Base-by-base conservation (phyloP, 2,888 invertebrate species). In the Reticulitermes lucifugus region DNA sequence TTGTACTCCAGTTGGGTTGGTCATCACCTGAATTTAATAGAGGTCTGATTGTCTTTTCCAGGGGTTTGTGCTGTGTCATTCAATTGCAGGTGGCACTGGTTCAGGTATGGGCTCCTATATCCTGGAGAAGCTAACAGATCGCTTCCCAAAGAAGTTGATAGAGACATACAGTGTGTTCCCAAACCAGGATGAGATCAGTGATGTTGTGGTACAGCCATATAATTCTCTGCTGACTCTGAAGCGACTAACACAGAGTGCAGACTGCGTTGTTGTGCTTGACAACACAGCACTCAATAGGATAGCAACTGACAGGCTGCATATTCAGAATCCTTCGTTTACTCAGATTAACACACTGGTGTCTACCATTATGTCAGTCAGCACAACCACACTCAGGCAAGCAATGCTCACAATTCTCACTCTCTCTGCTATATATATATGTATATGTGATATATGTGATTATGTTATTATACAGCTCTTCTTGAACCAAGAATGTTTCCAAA, bases 151-250 rank as follows among this genome's bases (percentile, higher is more conserved):
- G 91, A 99, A 99, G 90, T 91, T 99, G 60, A 96, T 99, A 65
- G 98, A 99, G 92, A 99, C 99, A 0, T 99, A 99, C 91, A 99
- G 99, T 89, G 99, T 99, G 5, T 99, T 99, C 90, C 99, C 99
- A 0, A 99, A 99, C 91, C 96, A 98, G 90, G 97, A 98, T 92
- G 98, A 98, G 93, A 97, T 97, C 89, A 96, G 98, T 91, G 98
- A 98, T 91, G 98, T 98, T 43, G 98, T 98, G 0, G 98, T 98
- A 2, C 98, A 98, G 89, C 98, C 98, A 0, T 98, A 99, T 91
- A 98, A 98, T 91, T 99, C 99, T 0, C 92, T 99, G 84, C 92
- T 99, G 41, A 99, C 99, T 0, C 92, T 99, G 83, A 98, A 98
- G 90, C 93, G 99, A 70, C 92, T 99, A 80, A 98, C 98, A 0